These are phyloP conservation scores for Liparis tanakae DNA, from an alignment of 2,797 vertebrate species.

Conservation along the genomic window DNA sequence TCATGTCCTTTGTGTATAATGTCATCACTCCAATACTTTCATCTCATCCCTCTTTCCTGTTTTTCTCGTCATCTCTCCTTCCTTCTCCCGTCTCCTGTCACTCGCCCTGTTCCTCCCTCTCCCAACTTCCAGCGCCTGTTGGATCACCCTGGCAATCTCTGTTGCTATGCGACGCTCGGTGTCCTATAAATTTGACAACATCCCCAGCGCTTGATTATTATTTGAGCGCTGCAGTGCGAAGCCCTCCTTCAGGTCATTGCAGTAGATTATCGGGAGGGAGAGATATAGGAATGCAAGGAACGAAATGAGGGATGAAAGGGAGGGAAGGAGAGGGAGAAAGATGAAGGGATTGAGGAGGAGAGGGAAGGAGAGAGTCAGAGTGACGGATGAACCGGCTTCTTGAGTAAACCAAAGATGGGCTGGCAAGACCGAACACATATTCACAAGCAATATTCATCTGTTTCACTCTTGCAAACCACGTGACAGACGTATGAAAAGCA, in stretches of 20 bases:
- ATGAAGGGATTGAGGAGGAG: slow-evolving; percentile 42
- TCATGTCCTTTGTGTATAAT: slow-evolving; percentile 51
- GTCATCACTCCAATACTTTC: slow-evolving; percentile 36
- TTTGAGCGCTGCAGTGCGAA: slow-evolving; percentile 79
- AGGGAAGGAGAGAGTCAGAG: slow-evolving; percentile 32
- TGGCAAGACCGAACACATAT: slow-evolving; percentile 40
- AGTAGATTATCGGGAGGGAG: slow-evolving; percentile 72
- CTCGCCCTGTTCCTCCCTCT: slow-evolving; percentile 62
- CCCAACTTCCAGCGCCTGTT: slow-evolving; percentile 72
- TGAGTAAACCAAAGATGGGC: slow-evolving; percentile 58
- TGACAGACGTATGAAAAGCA: slow-evolving; percentile 43
- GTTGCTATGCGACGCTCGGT: slow-evolving; percentile 84
- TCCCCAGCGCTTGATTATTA: slow-evolving; percentile 82
- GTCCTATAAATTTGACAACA: slow-evolving; percentile 86
- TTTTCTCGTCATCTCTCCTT: slow-evolving; percentile 57
- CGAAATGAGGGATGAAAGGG: slow-evolving; percentile 49
- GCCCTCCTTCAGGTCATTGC: slow-evolving; percentile 79
- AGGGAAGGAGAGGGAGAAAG: slow-evolving; percentile 40
- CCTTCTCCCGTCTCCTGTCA: slow-evolving; percentile 66
- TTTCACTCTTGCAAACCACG: slow-evolving; percentile 40
- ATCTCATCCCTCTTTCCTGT: slow-evolving; percentile 47
- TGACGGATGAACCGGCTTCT: slow-evolving; percentile 48
- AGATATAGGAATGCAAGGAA: slow-evolving; percentile 54
- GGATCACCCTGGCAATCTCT: slow-evolving; percentile 80
- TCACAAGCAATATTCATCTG: slow-evolving; percentile 43